Conservation (phyloP, 37 sponge, comb jelly and placozoan genomes). For the Cliona cf. orientalis region DNA sequence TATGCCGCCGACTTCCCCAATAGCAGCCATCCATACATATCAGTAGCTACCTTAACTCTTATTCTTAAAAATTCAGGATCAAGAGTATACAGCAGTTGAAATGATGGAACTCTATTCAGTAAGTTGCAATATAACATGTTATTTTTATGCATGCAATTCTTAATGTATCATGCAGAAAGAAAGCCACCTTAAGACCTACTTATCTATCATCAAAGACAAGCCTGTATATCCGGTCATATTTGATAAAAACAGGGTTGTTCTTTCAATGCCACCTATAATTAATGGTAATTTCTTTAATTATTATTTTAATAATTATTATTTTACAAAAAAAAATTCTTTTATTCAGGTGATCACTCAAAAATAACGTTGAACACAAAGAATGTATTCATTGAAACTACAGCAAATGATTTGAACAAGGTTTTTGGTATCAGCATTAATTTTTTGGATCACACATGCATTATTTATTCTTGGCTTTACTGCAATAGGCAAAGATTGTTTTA, state of each 20-base stretch:
- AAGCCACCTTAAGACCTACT: constrained; percentile 89
- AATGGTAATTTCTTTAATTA: constrained; percentile 62
- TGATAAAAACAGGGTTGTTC: constrained; percentile 94
- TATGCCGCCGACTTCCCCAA: no score
- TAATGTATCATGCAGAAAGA: constrained; percentile 56
- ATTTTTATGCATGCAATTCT: neutral
- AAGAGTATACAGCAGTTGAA: constrained; percentile 76
- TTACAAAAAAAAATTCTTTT: no score
- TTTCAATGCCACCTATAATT: constrained; percentile 98
- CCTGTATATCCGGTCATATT: constrained; percentile 96
- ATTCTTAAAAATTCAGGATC: constrained; percentile 34
- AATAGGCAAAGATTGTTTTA: constrained; percentile 85
- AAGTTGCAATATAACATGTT: constrained; percentile 3
- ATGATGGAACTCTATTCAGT: constrained; percentile 82
- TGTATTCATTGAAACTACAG: constrained; percentile 95
- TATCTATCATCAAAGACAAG: constrained; percentile 90
- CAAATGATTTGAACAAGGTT: constrained; percentile 86
- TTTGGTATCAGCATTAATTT: neutral
- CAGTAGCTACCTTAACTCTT: no score
- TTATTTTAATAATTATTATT: neutral
- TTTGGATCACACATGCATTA: neutral
- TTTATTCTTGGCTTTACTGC: neutral
- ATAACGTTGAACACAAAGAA: constrained; percentile 88
- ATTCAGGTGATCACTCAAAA: constrained; percentile 93
- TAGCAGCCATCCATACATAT: no score